phyloP scores from a whole-genome alignment of 2,888 invertebrate genomes.

The Heliconius aoede region DNA sequence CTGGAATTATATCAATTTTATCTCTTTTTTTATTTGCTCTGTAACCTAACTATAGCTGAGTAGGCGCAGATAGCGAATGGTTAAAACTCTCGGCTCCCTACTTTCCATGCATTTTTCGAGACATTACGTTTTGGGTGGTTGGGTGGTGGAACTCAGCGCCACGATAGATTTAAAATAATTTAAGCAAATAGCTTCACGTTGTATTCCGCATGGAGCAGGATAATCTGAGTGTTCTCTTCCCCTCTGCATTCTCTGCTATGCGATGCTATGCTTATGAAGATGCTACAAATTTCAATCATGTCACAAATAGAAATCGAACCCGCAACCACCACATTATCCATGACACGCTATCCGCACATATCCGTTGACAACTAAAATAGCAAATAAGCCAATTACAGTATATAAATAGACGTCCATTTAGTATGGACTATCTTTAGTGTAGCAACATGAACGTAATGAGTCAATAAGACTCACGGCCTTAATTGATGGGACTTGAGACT shows the following conservation, averaged over 20 bases:
- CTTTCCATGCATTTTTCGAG: too few species aligned
- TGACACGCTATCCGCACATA: neutral
- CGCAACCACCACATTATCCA: neutral
- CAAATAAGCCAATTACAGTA: conserved; percentile 7
- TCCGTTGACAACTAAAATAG: neutral
- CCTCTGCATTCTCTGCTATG: too few species aligned
- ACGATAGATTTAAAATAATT: too few species aligned
- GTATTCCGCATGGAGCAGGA: too few species aligned
- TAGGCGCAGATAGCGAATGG: too few species aligned
- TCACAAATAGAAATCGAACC: neutral
- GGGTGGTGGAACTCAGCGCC: too few species aligned
- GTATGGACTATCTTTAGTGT: conserved; percentile 31
- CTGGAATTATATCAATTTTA: neutral
- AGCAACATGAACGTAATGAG: conserved; percentile 29
- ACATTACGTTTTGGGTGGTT: too few species aligned
- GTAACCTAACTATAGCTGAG: too few species aligned
- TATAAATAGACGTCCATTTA: conserved; percentile 23
- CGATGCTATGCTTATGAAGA: too few species aligned
- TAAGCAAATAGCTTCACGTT: too few species aligned
- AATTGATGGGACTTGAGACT: conserved; percentile 25
- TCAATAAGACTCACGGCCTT: conserved; percentile 22
- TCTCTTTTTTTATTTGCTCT: neutral
- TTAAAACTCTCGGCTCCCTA: too few species aligned
- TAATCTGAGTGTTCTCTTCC: too few species aligned
- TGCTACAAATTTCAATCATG: neutral